phyloP scores from a whole-genome alignment of 2,797 vertebrate species.

The Aythya fuligula region DNA sequence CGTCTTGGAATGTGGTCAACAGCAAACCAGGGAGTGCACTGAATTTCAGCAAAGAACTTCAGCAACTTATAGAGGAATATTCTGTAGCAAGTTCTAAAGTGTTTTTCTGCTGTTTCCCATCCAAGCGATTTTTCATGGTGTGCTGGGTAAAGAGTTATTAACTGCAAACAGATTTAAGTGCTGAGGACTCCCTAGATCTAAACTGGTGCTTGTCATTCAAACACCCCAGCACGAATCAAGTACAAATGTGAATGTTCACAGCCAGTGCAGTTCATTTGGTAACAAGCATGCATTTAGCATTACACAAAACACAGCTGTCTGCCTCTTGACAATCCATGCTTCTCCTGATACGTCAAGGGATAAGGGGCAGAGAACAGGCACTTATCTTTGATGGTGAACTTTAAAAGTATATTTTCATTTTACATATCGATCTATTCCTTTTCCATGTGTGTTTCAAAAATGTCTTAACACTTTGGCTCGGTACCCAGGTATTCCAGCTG shows the following conservation, averaged over 20 bases:
- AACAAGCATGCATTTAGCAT: conserved; percentile 51
- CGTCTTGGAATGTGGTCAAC: conserved; percentile 36
- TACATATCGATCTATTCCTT: conserved; percentile 50
- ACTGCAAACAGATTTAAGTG: conserved; percentile 65
- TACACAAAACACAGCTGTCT: conserved; percentile 19
- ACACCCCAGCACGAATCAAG: background rate
- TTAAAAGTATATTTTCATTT: conserved; percentile 67
- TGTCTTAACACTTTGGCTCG: conserved; percentile 60
- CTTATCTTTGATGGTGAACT: conserved; percentile 38
- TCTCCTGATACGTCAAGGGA: conserved; percentile 23
- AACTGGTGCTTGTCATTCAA: conserved; percentile 48
- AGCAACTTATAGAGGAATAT: conserved; percentile 45
- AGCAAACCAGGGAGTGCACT: background rate
- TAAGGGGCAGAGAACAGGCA: background rate
- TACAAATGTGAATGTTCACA: conserved; percentile 60
- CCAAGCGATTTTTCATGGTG: conserved; percentile 61
- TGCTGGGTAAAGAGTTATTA: conserved; percentile 57
- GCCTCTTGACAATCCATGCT: conserved; percentile 9
- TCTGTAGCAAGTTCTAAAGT: conserved; percentile 54
- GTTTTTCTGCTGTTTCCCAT: conserved; percentile 50
- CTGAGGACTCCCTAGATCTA: conserved; percentile 37
- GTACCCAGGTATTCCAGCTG: conserved; percentile 64
- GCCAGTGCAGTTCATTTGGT: conserved; percentile 33
- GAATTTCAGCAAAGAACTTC: conserved; percentile 43
- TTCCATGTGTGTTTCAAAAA: conserved; percentile 60